Conservation (phyloP, 2,797 vertebrate species). For the Fistularia tabacaria region DNA sequence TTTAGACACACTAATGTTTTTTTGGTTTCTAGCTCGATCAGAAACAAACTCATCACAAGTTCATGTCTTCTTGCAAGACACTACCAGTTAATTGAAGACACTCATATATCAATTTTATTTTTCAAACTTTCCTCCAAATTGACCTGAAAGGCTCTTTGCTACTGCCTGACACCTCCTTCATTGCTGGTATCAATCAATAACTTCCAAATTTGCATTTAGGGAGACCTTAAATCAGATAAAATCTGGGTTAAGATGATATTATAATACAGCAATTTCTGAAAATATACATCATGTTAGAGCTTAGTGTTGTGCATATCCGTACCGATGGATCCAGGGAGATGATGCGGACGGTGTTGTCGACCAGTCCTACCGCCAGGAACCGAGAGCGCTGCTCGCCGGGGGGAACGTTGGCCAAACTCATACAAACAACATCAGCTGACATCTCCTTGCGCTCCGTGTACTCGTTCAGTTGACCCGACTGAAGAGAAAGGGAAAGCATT, state of each 20-base stretch:
- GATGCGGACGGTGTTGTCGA: slow-evolving; percentile 97
- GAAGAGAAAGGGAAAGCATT: not conserved
- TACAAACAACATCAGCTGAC: slow-evolving; percentile 97
- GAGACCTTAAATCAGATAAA: no score
- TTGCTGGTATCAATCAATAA: no score
- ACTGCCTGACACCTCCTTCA: no score
- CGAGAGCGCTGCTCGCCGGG: slow-evolving; percentile 95
- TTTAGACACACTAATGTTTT: no score
- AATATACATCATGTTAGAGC: not conserved
- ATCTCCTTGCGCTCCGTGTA: slow-evolving; percentile 98
- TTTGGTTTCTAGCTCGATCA: no score
- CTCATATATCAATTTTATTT: no score
- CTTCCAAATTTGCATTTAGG: no score
- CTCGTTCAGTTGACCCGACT: slow-evolving; percentile 98
- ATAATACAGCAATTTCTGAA: not conserved
- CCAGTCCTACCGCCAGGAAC: slow-evolving; percentile 92
- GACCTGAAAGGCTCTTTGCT: no score
- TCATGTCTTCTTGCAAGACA: no score
- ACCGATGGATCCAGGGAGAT: slow-evolving; percentile 97
- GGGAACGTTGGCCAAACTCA: slow-evolving; percentile 97
- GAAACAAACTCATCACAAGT: no score
- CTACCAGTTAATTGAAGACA: no score
- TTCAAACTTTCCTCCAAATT: no score
- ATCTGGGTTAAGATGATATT: not conserved
- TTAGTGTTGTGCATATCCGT: slow-evolving; percentile 38